Percentiles rank a stretch among this genome's conserved stretches.
phyloP scores from a whole-genome alignment of 2,113 vertebrate genomes.

The Delphinus delphis region DNA sequence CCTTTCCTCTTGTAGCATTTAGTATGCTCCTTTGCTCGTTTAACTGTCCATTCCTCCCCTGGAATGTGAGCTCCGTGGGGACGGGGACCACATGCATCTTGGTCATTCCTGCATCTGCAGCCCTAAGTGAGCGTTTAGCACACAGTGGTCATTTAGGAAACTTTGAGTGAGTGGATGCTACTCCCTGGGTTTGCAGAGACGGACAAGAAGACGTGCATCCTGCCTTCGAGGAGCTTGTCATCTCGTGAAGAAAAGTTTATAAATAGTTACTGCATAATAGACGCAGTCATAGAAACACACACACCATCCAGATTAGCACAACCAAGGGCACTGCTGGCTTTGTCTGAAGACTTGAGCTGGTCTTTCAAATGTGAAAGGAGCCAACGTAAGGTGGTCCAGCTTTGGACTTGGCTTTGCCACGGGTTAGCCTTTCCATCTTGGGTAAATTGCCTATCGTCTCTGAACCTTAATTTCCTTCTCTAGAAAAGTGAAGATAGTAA shows the following conservation, averaged over 20 bases:
- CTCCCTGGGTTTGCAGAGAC: neutral
- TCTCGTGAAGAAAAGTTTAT: neutral
- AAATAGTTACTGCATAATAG: neutral
- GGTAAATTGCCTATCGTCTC: neutral
- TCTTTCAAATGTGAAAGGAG: neutral
- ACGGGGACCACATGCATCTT: neutral
- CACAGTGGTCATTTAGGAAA: neutral
- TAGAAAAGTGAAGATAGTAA: neutral
- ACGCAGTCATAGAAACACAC: neutral
- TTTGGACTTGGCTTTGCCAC: neutral
- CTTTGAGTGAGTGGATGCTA: neutral
- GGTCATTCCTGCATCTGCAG: neutral
- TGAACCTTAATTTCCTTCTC: neutral
- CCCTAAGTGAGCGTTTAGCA: neutral
- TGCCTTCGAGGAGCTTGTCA: neutral
- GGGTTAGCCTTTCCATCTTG: neutral
- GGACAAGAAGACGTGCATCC: neutral
- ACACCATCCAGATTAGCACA: neutral
- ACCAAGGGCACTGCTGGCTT: neutral
- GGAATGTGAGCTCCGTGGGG: neutral
- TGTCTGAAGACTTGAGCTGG: neutral
- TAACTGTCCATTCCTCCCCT: neutral
- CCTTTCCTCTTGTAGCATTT: neutral
- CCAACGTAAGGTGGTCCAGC: neutral
- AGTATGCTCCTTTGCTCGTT: neutral